Conservation (phyloP, 2,113 vertebrate species). For the Rhynchopsitta pachyrhyncha region DNA sequence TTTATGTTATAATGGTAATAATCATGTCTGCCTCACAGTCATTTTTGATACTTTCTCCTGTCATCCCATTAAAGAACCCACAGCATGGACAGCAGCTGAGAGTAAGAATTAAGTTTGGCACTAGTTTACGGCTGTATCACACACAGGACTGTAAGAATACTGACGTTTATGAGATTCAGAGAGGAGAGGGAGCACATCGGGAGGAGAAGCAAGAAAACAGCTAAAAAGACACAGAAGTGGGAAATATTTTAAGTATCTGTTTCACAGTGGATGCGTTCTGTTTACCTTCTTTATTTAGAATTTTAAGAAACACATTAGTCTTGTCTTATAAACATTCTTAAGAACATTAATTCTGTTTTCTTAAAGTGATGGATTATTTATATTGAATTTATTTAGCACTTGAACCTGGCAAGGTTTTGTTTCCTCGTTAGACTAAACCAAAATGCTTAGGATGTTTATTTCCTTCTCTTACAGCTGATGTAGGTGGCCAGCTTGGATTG, state of each 20-base stretch:
- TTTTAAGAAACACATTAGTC: neutral
- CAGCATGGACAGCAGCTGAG: neutral
- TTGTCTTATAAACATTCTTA: constrained; percentile 19
- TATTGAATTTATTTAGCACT: neutral
- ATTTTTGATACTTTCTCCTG: neutral
- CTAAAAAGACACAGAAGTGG: neutral
- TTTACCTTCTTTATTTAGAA: constrained; percentile 18
- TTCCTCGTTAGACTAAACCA: constrained; percentile 48
- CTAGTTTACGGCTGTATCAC: neutral
- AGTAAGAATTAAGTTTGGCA: neutral
- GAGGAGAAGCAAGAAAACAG: neutral
- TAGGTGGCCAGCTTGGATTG: constrained; percentile 78
- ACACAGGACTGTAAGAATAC: neutral
- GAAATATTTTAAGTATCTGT: neutral
- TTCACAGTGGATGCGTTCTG: neutral
- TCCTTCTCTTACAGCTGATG: constrained; percentile 70
- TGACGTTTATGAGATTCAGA: neutral
- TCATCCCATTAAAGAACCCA: neutral
- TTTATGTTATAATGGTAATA: neutral
- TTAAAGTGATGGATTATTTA: neutral
- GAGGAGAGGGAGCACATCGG: neutral
- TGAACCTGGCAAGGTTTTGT: neutral
- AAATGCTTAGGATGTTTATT: neutral
- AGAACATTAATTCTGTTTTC: constrained; percentile 37
- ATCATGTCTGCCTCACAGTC: neutral